These are phyloP conservation scores for Urocyon cinereoargenteus DNA, from an alignment of 2,797 vertebrate species.

Conservation along the genomic window DNA sequence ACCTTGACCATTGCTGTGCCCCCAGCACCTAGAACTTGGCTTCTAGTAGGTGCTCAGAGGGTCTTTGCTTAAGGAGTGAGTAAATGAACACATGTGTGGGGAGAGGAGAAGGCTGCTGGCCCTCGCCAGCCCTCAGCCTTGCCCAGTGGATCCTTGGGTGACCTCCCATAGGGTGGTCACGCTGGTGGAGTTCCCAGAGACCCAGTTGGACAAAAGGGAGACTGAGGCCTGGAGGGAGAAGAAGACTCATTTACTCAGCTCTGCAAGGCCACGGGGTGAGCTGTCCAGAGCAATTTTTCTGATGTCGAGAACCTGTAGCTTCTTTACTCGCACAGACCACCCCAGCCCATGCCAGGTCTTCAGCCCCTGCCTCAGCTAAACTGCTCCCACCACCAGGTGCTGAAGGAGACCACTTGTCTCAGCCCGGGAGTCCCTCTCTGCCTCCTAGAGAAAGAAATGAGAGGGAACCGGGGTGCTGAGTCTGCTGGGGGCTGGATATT, in stretches of 20 bases:
- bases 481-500: not conserved
- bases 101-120: not conserved
- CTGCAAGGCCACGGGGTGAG: rapidly evolving
- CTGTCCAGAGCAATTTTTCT: not conserved
- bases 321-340: not conserved
- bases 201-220: not conserved
- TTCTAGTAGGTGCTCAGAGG: not conserved
- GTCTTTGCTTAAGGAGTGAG: not conserved
- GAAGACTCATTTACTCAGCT: not conserved
- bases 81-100: not conserved
- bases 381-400: not conserved
- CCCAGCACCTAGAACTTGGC: not conserved
- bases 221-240: not conserved
- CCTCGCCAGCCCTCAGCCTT: rapidly evolving
- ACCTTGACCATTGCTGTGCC: not conserved
- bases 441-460: not conserved
- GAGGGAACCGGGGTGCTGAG: rapidly evolving
- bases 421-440: not conserved
- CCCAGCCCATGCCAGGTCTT: rapidly evolving
- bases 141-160: not conserved
- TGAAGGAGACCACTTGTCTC: not conserved
- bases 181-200: not conserved
- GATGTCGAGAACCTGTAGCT: not conserved
- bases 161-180: rapidly evolving
- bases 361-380: not conserved